Conservation (phyloP, 1,140 invertebrate species). For the Phortica variegata region DNA sequence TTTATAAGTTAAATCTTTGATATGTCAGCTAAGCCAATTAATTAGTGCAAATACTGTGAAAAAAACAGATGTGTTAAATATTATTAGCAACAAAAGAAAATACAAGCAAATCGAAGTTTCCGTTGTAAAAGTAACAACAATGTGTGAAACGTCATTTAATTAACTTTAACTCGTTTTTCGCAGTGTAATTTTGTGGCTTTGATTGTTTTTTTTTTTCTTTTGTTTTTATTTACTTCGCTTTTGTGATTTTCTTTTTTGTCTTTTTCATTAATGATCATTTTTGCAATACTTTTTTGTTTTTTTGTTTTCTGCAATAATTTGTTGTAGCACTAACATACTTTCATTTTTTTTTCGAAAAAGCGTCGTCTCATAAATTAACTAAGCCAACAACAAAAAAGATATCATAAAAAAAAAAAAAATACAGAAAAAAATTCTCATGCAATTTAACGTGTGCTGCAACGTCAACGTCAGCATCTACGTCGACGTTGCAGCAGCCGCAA, state of each 20-base stretch:
- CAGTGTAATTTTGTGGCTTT: conserved; percentile 9
- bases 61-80: conserved; percentile 4
- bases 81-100: conserved; percentile 5
- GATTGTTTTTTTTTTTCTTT: conserved; percentile 33
- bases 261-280: too few species aligned
- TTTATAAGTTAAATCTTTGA: conserved; percentile 4
- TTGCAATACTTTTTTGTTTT: conserved; percentile 16
- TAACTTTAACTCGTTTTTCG: too few species aligned
- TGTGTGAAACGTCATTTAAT: too few species aligned
- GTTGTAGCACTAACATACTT: conserved; percentile 32
- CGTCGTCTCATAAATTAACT: conserved; percentile 39
- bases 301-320: conserved; percentile 19
- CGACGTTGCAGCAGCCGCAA: too few species aligned
- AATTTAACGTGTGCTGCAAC: conserved; percentile 31
- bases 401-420: conserved; percentile 29
- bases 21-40: conserved; percentile 16
- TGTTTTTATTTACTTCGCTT: conserved; percentile 15
- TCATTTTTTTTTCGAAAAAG: conserved; percentile 26
- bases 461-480: conserved; percentile 3
- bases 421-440: conserved; percentile 42
- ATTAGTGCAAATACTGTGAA: conserved; percentile 20
- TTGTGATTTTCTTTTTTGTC: conserved; percentile 6
- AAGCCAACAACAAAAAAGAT: conserved; percentile 23
- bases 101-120: conserved; percentile 17
- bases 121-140: conserved; percentile 1